Evolutionary conservation across 2,888 invertebrate genomes (phyloP), one percentile per base, ranked within the genome.

Genomic region (Lathronympha strigana): DNA sequence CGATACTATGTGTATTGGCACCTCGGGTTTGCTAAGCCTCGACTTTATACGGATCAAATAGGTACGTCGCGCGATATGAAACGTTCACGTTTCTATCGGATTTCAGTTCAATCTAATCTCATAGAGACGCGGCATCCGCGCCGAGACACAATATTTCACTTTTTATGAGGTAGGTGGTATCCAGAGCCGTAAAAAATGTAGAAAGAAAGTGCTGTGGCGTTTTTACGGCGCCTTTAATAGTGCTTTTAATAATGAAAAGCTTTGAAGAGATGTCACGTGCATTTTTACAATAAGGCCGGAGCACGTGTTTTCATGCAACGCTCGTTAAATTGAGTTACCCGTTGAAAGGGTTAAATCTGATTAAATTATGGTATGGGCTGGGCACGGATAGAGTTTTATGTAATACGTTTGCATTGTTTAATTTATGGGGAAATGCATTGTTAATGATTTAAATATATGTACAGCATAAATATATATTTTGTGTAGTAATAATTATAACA

Each of bases 101-200:
- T 87, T 87, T 84, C 80, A 79, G 84, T 85, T 83, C 84, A 82
- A 86, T 81, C 79, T 82, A 80, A 83, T 86, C 87, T 86, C 83
- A 82, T 87, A 85, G 81, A 83, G 80, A 80, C 78, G 71, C 80
- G 82, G 82, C 82, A 85, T 86, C 86, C 86, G 80, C 80, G 84
- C 79, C 78, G 82, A 83, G 87, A 86, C 80, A 85, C 83, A 82
- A 88, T 90, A 90, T 88, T 87, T 90, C 87, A 90, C 81, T 87
- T 90, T 90, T 89, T 90, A 90, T 88, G 87, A 84, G 79, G 82
- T 86, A 85, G 87, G 85, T 85, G 82, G 86, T 83, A 86, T 83
- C 85, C 78, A 79, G 79, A 78, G 81, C 79, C 76, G 81, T 87
- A 86, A 88, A 86, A 87, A 85, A 85, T 85, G 85, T 86, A 84